Evolutionary conservation across 2,888 invertebrate genomes (phyloP).

Genomic region (Polylopha cassiicola): DNA sequence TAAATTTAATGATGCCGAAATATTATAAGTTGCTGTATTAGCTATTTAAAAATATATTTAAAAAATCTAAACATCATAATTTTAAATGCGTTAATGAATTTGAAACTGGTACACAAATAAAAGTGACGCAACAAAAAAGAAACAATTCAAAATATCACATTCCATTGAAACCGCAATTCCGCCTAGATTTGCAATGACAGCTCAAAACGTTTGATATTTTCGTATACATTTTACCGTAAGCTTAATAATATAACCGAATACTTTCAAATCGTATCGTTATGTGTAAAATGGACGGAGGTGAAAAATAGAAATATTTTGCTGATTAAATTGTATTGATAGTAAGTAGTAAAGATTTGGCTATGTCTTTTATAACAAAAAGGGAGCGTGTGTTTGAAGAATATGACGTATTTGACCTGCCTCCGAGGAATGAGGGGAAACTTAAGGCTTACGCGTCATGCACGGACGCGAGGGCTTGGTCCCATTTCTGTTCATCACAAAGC

Average conservation of each 20-base stretch:
- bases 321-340: slow-evolving; percentile 43
- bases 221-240: slow-evolving; percentile 52
- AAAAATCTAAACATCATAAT: no score
- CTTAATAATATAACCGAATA: slow-evolving; percentile 42
- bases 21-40: no score
- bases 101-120: slow-evolving; percentile 20
- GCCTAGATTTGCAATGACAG: slow-evolving; percentile 64
- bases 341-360: slow-evolving; percentile 42
- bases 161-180: slow-evolving; percentile 52
- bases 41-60: no score
- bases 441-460: slow-evolving; percentile 76
- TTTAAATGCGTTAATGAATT: no score
- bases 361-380: slow-evolving; percentile 72
- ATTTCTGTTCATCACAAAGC: slow-evolving; percentile 71
- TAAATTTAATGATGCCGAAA: no score
- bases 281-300: slow-evolving; percentile 59
- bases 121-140: slow-evolving; percentile 22
- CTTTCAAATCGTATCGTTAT: slow-evolving; percentile 50
- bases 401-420: slow-evolving; percentile 61
- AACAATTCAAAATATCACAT: slow-evolving; percentile 47
- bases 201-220: slow-evolving; percentile 62
- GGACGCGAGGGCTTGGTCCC: slow-evolving; percentile 77
- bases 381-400: slow-evolving; percentile 69
- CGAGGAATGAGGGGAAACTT: slow-evolving; percentile 73
- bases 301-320: slow-evolving; percentile 48